phyloP scores from a whole-genome alignment of 2,113 vertebrate species.

The Myotis brandtii region DNA sequence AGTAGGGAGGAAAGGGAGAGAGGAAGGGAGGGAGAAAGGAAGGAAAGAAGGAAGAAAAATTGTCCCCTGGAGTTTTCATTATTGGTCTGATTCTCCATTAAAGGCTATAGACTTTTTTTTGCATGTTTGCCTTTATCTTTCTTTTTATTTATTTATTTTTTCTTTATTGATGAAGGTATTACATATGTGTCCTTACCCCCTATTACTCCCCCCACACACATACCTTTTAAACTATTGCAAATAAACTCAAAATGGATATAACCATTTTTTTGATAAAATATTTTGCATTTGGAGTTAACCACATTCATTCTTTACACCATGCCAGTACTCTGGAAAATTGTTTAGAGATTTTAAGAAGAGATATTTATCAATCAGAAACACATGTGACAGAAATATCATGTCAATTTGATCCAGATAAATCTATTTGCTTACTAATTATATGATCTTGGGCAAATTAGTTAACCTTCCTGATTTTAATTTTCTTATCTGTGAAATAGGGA shows the following conservation, averaged over 20 bases:
- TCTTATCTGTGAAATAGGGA: not conserved
- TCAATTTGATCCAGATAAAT: not conserved
- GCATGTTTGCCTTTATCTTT: no score
- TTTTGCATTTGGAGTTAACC: not conserved
- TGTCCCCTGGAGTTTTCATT: not conserved
- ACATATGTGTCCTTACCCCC: no score
- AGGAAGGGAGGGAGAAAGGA: fast-evolving
- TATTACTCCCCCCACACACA: no score
- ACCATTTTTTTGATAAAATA: constrained; percentile 19
- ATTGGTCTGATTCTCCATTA: not conserved
- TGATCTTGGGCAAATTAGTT: not conserved
- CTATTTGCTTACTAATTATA: not conserved
- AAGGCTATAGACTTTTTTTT: not conserved
- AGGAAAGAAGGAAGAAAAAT: not conserved
- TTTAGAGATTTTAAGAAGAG: not conserved
- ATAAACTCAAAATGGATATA: no score
- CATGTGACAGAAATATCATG: not conserved
- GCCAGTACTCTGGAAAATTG: not conserved
- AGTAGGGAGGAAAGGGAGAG: not conserved
- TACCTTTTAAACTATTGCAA: no score
- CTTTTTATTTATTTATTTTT: no score
- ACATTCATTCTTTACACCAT: not conserved
- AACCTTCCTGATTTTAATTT: not conserved
- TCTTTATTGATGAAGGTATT: no score
- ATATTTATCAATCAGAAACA: not conserved